Evolutionary conservation across 2,797 vertebrate species (phyloP), one percentile per base, ranked within the genome.

Genomic region (Mareca strepera): DNA sequence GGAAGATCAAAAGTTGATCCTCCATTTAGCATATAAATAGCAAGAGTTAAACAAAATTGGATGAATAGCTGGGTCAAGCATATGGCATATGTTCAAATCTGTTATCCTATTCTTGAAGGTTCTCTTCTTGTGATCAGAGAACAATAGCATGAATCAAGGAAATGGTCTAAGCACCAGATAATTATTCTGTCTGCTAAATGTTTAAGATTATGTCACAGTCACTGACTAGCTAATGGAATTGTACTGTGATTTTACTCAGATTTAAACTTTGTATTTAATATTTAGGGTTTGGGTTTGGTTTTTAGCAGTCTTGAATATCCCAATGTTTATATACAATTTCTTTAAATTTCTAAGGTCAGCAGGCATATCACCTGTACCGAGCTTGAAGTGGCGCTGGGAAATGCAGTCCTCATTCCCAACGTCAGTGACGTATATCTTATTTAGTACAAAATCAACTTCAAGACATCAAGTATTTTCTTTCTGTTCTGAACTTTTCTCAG

Each of bases 21-120:
- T 80, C 80, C 70, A 50, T 93, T 95, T 93, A 96, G 70, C 75
- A n/a, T 94, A 90, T 94, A 92, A 96, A 93, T 93, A 93, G 82
- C 74, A 94, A 70, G 85, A 96, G 85, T 92, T 96, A 90, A 95
- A 82, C 64, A 76, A 88, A 95, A 95, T 92, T 88, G 81, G 87
- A 82, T 94, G 86, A 91, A 84, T 93, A 91, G 82, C 86, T 95
- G 70, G 80, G 77, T 94, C 95, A 88, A 94, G 62, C 94, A 90
- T 95, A 92, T 84, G 91, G 91, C 85, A 55, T 90, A 67, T 95
- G 90, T 88, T 96, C 91, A 92, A 58, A 77, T 90, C 80, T 31
- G 67, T 93, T 94, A 88, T 76, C 64, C 56, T 9, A 17, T 84
- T 91, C 70, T 76, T 94, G 77, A 79, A 78, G 86, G 70, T 92